Evolutionary conservation across 2,113 vertebrate species (phyloP), one percentile per base, ranked within the genome.

Genomic region (Catharus bicknelli): DNA sequence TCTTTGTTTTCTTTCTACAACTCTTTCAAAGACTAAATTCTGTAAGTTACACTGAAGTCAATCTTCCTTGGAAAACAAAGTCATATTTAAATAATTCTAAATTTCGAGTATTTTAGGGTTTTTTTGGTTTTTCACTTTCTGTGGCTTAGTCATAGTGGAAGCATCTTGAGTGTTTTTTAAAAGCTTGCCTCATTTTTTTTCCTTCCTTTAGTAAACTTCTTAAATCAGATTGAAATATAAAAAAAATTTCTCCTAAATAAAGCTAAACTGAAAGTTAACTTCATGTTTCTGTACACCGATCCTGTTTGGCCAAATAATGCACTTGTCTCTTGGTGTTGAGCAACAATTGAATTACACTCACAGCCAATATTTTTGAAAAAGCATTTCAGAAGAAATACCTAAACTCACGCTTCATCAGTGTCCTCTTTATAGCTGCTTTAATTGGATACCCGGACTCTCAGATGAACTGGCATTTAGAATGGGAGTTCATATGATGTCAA

Each of bases 391-490:
- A 92, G 38, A 83, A 88, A 34, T 66, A 45, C 7, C 43, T 61
- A 72, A 73, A 54, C 5, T 45, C 40, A 9, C 30, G 23, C 32
- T 95, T 72, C 73, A 70, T 79, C 51, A 57, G 26, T 70, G 29
- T 89, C 54, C 4, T 80, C 75, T 88, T 86, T 57, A 10, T 88
- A 90, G 69, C 73, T 88, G 40, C 69, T 84, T 91, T 83, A 72
- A 61, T 61, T 88, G 83, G 78, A 43, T 76, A 57, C n/a, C n/a
- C 72, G 43, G n/a, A 74, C 48, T 88, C 32, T 90, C 38, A 85
- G 75, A 47, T 92, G 55, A 95, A 69, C 51, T 34, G 63, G 38
- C 64, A 55, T 93, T 89, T 93, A 86, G 62, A 87, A 51, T 83
- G 47, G 40, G 26, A 83, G 43, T 84, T 94, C 23, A 83, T 27